Evolutionary conservation across 2,888 invertebrate genomes (phyloP).

Genomic region (Apamea anceps): DNA sequence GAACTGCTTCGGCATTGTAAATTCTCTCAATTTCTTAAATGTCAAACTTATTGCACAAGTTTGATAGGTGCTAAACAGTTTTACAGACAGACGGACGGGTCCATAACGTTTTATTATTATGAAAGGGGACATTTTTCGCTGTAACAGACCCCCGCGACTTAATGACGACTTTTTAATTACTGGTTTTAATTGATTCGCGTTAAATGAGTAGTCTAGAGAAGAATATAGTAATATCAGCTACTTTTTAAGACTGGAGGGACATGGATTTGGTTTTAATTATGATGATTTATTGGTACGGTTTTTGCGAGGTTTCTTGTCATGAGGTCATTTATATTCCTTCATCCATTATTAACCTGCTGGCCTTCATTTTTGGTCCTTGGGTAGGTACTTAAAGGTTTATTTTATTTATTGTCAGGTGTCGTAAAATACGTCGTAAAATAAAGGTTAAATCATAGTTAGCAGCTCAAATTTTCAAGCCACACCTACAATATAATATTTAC

Average conservation of each 20-base stretch:
- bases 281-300: conserved; percentile 29
- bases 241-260: conserved; percentile 39
- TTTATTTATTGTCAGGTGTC: too few relatives aligned
- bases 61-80: conserved; percentile 60
- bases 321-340: conserved; percentile 5
- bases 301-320: conserved; percentile 7
- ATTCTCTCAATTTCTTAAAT: conserved; percentile 30
- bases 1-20: not conserved
- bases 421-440: too few relatives aligned
- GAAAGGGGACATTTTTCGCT: conserved; percentile 61
- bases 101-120: conserved; percentile 55
- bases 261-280: conserved; percentile 43
- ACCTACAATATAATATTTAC: too few relatives aligned
- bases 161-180: conserved; percentile 65
- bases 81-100: conserved; percentile 52
- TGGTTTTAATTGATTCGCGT: conserved; percentile 65
- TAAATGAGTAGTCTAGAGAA: conserved; percentile 53
- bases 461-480: too few relatives aligned
- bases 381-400: too few relatives aligned
- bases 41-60: conserved; percentile 50
- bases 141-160: conserved; percentile 45
- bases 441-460: too few relatives aligned
- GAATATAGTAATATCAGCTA: conserved; percentile 55
- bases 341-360: not conserved
- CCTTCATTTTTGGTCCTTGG: too few relatives aligned